Evolutionary conservation across 35 echinoderm and acorn worm species (phyloP).

Genomic region (Anneissia japonica): DNA sequence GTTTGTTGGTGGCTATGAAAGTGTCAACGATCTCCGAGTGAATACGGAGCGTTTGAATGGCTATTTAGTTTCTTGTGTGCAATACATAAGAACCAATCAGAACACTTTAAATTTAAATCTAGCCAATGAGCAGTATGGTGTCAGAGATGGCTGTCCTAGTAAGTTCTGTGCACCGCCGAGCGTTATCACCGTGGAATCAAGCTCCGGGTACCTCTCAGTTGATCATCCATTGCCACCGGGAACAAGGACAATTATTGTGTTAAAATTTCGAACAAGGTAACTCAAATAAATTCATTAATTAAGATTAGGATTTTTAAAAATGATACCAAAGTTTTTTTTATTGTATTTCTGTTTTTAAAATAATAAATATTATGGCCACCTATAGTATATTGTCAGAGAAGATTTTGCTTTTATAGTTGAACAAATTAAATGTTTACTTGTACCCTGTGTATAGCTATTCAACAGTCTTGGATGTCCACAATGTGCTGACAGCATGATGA

Average conservation of each 20-base stretch:
- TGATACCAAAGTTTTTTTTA: too few relatives aligned
- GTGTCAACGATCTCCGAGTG: slow-evolving; percentile 73
- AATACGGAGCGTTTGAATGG: slow-evolving; percentile 94
- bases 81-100: slow-evolving; percentile 60
- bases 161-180: slow-evolving; percentile 93
- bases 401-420: too few relatives aligned
- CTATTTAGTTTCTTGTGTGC: slow-evolving; percentile 83
- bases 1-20: slow-evolving; percentile 80
- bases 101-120: slow-evolving; percentile 60
- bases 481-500: too few relatives aligned
- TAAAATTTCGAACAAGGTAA: slow-evolving; percentile 81
- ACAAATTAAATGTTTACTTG: too few relatives aligned
- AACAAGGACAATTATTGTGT: slow-evolving; percentile 73
- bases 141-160: slow-evolving; percentile 69
- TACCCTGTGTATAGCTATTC: too few relatives aligned
- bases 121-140: slow-evolving; percentile 53
- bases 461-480: too few relatives aligned
- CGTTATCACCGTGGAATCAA: slow-evolving; percentile 56
- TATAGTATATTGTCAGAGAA: too few relatives aligned
- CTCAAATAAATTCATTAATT: not conserved
- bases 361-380: too few relatives aligned
- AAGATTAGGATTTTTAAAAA: not conserved
- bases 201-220: slow-evolving; percentile 46
- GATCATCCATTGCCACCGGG: slow-evolving; percentile 61
- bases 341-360: too few relatives aligned